Percentiles rank a stretch among this genome's conserved stretches.
These are phyloP conservation scores for Antennarius striatus DNA, from an alignment of 2,113 vertebrate species.

Conservation along the genomic window DNA sequence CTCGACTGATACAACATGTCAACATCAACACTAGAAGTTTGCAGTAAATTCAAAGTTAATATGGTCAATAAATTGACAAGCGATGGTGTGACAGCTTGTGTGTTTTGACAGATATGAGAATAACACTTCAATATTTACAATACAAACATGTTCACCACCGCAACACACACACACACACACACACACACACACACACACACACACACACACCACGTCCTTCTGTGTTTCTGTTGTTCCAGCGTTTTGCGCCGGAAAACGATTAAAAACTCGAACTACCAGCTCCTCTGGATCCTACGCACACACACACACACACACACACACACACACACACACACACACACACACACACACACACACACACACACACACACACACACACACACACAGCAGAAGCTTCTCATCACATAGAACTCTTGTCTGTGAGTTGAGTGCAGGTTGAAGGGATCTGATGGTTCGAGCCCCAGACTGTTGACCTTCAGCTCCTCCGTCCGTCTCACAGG, in stretches of 20 bases:
- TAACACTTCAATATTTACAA: slow-evolving; percentile 59
- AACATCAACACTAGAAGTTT: too few species aligned
- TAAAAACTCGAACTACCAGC: too few species aligned
- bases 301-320: slow-evolving; percentile 9
- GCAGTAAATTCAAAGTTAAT: not conserved
- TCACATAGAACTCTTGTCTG: not conserved
- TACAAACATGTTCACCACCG: slow-evolving; percentile 51
- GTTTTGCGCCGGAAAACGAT: too few species aligned
- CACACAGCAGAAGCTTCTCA: not conserved
- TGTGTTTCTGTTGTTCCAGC: too few species aligned
- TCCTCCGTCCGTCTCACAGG: slow-evolving; percentile 15
- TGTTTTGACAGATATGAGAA: slow-evolving; percentile 36
- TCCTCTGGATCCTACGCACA: too few species aligned
- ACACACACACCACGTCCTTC: too few species aligned
- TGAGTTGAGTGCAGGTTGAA: not conserved
- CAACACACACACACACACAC: slow-evolving; percentile 19
- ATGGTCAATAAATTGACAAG: not conserved
- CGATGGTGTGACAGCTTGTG: slow-evolving; percentile 4
- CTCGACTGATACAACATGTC: too few species aligned
- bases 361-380: slow-evolving; percentile 18
- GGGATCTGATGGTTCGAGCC: not conserved
- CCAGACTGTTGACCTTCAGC: not conserved
- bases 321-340: slow-evolving; percentile 5
- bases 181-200: slow-evolving; percentile 25
- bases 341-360: slow-evolving; percentile 12